Base-by-base conservation (phyloP, 2,113 vertebrate genomes). In the Ovis canadensis region DNA sequence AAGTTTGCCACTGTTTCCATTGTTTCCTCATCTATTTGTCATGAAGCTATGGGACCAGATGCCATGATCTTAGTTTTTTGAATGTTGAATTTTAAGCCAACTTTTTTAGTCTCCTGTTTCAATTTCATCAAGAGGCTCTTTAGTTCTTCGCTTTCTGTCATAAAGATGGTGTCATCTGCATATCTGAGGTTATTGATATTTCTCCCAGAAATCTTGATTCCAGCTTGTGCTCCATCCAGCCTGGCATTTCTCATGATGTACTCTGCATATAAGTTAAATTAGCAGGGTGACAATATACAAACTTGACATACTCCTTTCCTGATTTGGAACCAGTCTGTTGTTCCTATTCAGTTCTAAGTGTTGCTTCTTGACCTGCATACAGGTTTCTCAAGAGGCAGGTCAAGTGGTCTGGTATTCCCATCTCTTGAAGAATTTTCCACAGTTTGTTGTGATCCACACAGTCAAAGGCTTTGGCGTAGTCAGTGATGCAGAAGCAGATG, bases 401-500 rank as follows among this genome's bases (percentile, higher is more conserved):
- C 10, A 67, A 5, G 64, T 36, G 33, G 64, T 21, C 17, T 67
- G 17, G 64, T 36, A 21, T 67, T 67, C 33, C 33, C 33, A 67
- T 67, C 33, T 36, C 64, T 67, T 67, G 8, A 21, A 67, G 17
- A 67, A 36, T 67, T 67, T 67, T 67, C 17, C 33, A 67, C 64
- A 67, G 33, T 57, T 67, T 71, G 4, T 5, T 36, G 4, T 71
- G n/a, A 71, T 71, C n/a, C n/a, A 71, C 64, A 11, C 9, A 71
- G 64, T 36, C 64, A 6, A 71, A 36, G 17, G 9, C 9, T 36
- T 71, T 11, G 17, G 5, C 0, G 0, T 71, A 71, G n/a, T 71
- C 17, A 36, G 9, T 36, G 17, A 21, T 36, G 64, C 17, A 36
- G 17, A 36, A 71, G 4, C 5, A 71, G 64, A 36, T 36, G 16